Conservation (phyloP, 2,797 vertebrate genomes). For the Gadopsis bispinosus region DNA sequence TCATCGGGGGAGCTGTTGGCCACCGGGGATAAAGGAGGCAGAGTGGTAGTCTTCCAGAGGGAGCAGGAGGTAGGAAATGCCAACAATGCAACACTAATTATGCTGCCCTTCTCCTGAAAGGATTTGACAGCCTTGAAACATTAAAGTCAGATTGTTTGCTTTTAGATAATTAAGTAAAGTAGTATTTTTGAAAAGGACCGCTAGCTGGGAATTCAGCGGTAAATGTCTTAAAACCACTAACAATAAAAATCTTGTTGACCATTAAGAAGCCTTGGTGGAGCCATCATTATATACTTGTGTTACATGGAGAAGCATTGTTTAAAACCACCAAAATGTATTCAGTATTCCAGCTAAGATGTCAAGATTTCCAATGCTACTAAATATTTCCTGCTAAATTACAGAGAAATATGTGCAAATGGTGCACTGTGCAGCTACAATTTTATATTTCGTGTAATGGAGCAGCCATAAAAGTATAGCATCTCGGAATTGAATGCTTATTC, state of each 20-base stretch:
- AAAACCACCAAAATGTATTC: neutral
- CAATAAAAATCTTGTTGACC: neutral
- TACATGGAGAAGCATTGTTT: neutral
- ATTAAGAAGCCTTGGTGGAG: neutral
- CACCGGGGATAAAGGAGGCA: constrained; percentile 97
- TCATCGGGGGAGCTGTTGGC: constrained; percentile 97
- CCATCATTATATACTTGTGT: neutral
- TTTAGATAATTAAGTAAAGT: constrained; percentile 8
- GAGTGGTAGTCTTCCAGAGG: constrained; percentile 98
- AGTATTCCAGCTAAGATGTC: neutral
- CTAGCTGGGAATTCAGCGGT: neutral
- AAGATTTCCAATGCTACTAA: neutral
- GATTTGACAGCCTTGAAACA: constrained; percentile 35
- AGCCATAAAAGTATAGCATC: neutral
- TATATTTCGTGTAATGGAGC: neutral
- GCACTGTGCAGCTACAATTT: neutral
- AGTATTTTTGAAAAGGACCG: neutral
- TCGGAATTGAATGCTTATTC: neutral
- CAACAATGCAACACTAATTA: constrained; percentile 69
- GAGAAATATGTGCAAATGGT: constrained; percentile 2
- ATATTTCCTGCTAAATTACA: neutral
- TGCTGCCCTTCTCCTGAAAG: constrained; percentile 44
- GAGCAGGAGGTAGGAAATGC: constrained; percentile 93
- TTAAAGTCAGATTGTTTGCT: constrained; percentile 41
- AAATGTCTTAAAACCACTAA: constrained; percentile 3